Evolutionary conservation across 2,888 invertebrate species (phyloP).

Genomic region (Gibbula magus): DNA sequence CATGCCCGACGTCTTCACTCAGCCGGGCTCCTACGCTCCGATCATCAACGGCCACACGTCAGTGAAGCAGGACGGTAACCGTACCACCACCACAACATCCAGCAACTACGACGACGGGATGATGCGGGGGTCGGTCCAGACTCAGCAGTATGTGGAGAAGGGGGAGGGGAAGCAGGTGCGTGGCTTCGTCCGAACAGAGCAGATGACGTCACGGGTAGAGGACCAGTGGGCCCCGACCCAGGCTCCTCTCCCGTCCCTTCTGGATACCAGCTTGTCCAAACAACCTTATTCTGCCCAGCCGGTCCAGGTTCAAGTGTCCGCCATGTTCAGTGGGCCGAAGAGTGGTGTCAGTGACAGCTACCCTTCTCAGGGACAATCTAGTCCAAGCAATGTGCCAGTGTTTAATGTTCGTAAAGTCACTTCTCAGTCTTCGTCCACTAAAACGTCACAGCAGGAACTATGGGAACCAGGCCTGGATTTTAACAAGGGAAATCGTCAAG

Average conservation of each 20-base stretch:
- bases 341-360: slow-evolving; percentile 18
- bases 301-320: slow-evolving; percentile 27
- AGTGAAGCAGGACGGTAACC: background rate
- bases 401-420: slow-evolving; percentile 41
- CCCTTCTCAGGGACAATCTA: background rate
- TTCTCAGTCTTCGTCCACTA: background rate
- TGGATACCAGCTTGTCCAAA: background rate
- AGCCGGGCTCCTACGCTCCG: background rate
- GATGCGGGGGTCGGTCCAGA: background rate
- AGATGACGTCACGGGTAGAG: background rate
- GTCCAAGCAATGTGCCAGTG: slow-evolving; percentile 35
- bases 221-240: background rate
- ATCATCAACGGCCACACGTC: background rate
- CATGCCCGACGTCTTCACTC: background rate
- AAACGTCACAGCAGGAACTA: slow-evolving; percentile 27
- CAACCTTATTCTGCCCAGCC: slow-evolving; percentile 21
- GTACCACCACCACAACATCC: background rate
- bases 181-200: slow-evolving; percentile 9
- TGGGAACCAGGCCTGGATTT: background rate
- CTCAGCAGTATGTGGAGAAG: background rate
- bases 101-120: background rate
- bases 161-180: background rate
- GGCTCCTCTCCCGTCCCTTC: background rate
- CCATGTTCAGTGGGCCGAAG: slow-evolving; percentile 13
- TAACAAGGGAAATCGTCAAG: too few relatives aligned